These are phyloP conservation scores for Abramis brama DNA, from an alignment of 2,113 vertebrate genomes.

Conservation along the genomic window DNA sequence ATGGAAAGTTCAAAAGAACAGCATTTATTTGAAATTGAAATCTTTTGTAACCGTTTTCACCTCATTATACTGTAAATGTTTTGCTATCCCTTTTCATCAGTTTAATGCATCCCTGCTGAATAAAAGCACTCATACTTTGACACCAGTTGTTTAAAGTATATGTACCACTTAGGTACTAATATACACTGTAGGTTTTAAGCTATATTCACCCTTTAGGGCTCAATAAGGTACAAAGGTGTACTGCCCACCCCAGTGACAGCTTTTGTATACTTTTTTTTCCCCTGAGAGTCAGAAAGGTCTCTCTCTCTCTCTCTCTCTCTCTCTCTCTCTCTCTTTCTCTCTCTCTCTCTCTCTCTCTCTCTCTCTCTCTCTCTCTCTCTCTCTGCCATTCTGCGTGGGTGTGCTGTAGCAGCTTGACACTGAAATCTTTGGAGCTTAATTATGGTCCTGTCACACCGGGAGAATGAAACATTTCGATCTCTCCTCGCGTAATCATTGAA, in stretches of 20 bases:
- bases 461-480: constrained; percentile 39
- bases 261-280: no score
- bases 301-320: constrained; percentile 2
- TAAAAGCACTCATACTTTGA: background rate
- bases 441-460: constrained; percentile 45
- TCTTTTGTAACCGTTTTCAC: background rate
- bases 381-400: background rate
- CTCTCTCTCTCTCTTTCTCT: no score
- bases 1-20: background rate
- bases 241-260: no score
- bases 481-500: background rate
- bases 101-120: background rate
- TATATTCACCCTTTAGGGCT: no score
- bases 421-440: constrained; percentile 48
- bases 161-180: no score
- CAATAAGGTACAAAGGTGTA: no score
- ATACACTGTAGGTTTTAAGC: no score
- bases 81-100: background rate
- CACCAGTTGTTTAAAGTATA: no score
- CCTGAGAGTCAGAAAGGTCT: background rate
- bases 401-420: constrained; percentile 18
- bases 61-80: background rate
- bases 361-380: no score
- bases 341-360: no score
- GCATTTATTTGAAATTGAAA: background rate